A percentile compares a stretch with the other conserved stretches of the same genome.
Evolutionary conservation across 1,140 invertebrate species (phyloP).

Genomic region (Bradynema listronoti): DNA sequence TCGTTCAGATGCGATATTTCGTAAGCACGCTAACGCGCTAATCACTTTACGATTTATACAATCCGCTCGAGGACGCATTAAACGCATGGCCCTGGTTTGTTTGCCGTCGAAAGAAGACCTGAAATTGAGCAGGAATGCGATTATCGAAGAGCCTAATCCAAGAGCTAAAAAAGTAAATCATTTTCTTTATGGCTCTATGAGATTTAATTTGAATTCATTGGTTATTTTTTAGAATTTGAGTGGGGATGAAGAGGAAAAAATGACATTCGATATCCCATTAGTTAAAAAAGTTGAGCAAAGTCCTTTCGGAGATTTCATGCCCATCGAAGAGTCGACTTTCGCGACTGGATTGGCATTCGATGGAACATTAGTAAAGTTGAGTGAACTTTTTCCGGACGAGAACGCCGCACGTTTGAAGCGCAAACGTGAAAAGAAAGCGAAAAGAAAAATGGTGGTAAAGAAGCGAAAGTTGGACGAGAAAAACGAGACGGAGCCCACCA

Average conservation of each 20-base stretch:
- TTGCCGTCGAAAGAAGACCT: slow-evolving; percentile 21
- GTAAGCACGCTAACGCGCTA: slow-evolving; percentile 10
- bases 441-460: slow-evolving; percentile 5
- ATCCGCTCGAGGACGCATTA: slow-evolving; percentile 9
- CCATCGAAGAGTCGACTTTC: too few relatives aligned
- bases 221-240: background rate
- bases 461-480: background rate
- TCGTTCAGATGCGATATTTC: slow-evolving; percentile 3
- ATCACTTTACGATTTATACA: slow-evolving; percentile 12
- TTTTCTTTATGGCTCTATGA: background rate
- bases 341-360: too few relatives aligned
- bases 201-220: background rate
- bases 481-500: background rate
- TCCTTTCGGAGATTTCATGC: too few relatives aligned
- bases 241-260: background rate
- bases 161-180: background rate
- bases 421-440: slow-evolving; percentile 1
- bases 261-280: background rate
- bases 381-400: slow-evolving; percentile 7
- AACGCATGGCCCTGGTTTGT: slow-evolving; percentile 25
- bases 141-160: background rate
- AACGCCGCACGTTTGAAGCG: background rate
- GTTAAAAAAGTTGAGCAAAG: background rate
- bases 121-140: background rate
- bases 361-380: background rate